phyloP scores from a whole-genome alignment of 2,888 invertebrate species.

The Sceliomorpha sp. region DNA sequence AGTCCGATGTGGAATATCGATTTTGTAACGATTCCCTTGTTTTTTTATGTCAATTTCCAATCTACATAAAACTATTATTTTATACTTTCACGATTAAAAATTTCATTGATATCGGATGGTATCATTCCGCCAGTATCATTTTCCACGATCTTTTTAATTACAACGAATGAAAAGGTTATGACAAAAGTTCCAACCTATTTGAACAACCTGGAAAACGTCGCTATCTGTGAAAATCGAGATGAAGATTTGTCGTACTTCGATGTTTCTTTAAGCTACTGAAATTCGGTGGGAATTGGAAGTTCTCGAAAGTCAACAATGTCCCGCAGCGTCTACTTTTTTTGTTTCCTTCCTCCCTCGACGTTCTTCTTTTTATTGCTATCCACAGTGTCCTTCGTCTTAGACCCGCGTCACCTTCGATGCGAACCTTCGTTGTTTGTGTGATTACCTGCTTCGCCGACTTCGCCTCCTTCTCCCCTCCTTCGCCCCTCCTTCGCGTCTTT shows the following conservation, averaged over 20 bases:
- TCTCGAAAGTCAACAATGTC: constrained; percentile 22
- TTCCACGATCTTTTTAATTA: too few relatives aligned
- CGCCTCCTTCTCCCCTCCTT: constrained; percentile 23
- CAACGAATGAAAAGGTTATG: too few relatives aligned
- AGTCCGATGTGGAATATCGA: too few relatives aligned
- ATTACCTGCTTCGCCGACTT: constrained; percentile 63
- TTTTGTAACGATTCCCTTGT: too few relatives aligned
- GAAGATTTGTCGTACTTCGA: neutral
- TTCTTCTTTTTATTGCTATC: constrained; percentile 30
- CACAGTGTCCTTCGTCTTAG: constrained; percentile 35
- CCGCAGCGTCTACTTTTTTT: constrained; percentile 17
- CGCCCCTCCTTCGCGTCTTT: constrained; percentile 1
- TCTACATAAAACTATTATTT: too few relatives aligned
- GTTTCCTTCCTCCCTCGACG: constrained; percentile 2
- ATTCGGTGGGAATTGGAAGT: neutral
- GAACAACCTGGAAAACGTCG: too few relatives aligned
- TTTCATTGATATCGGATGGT: too few relatives aligned
- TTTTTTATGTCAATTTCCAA: too few relatives aligned
- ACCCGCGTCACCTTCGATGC: constrained; percentile 23
- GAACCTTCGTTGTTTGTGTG: constrained; percentile 61
- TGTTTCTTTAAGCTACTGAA: neutral
- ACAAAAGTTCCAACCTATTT: too few relatives aligned
- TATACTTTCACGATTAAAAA: too few relatives aligned
- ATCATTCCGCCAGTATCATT: too few relatives aligned
- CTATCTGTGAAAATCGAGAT: too few relatives aligned